phyloP scores from a whole-genome alignment of 2,888 invertebrate genomes.

The Gortyna flavago region DNA sequence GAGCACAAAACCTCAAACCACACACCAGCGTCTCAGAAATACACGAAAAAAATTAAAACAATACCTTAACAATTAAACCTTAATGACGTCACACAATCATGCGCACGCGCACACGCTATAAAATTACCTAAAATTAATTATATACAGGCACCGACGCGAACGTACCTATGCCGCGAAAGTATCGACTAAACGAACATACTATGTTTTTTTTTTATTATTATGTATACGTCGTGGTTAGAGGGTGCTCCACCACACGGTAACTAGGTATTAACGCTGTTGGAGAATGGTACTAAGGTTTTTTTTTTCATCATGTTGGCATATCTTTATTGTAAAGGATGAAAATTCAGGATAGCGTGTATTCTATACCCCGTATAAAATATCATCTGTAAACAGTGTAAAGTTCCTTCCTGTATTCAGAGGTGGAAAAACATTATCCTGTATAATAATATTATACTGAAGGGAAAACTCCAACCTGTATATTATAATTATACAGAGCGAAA shows the following conservation, averaged over 20 bases:
- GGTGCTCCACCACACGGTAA: slow-evolving; percentile 43
- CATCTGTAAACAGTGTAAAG: no score
- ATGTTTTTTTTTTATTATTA: slow-evolving; percentile 38
- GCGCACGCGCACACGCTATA: slow-evolving; percentile 28
- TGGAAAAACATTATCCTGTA: neutral
- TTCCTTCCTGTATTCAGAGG: neutral
- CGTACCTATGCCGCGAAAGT: slow-evolving; percentile 49
- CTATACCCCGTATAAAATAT: neutral
- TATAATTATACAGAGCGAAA: neutral
- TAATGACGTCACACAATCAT: slow-evolving; percentile 43
- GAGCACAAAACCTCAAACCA: slow-evolving; percentile 44
- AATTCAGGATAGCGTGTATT: neutral
- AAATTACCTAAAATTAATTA: slow-evolving; percentile 49
- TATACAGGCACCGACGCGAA: slow-evolving; percentile 44
- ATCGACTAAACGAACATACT: slow-evolving; percentile 48
- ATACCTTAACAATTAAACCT: slow-evolving; percentile 27
- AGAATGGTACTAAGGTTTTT: slow-evolving; percentile 16
- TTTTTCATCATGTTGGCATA: neutral
- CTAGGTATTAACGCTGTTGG: slow-evolving; percentile 24
- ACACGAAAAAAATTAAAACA: slow-evolving; percentile 26
- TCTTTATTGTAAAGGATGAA: neutral
- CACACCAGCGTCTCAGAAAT: slow-evolving; percentile 36
- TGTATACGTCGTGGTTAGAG: slow-evolving; percentile 41
- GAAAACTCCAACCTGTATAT: neutral
- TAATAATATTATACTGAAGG: neutral